Evolutionary conservation across 1,140 invertebrate species (phyloP).

Genomic region (Brachionus angularis): DNA sequence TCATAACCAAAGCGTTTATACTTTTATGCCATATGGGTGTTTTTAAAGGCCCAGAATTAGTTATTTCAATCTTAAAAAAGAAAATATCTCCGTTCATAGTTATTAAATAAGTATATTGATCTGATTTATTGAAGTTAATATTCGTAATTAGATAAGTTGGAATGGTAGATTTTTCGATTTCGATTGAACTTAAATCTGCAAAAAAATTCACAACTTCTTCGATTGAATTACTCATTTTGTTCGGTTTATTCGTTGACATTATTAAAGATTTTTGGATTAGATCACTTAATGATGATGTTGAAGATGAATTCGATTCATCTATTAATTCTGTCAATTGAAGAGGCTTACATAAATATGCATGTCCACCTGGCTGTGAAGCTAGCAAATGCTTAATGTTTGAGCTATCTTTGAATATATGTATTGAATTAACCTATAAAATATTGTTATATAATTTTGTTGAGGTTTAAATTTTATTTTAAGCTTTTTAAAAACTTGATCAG

Average conservation of each 20-base stretch:
- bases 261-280: conserved; percentile 24
- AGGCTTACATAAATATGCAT: conserved; percentile 2
- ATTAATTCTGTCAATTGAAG: neutral
- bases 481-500: neutral
- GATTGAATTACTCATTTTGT: neutral
- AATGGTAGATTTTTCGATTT: conserved; percentile 21
- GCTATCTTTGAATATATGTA: conserved; percentile 8
- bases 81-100: conserved; percentile 34
- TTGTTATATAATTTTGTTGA: neutral
- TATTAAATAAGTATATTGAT: conserved; percentile 13
- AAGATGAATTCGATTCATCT: conserved; percentile 23
- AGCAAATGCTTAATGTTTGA: conserved; percentile 8
- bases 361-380: conserved; percentile 11
- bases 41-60: neutral
- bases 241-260: neutral
- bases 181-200: neutral
- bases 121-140: conserved; percentile 14
- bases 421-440: conserved; percentile 12
- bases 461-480: neutral
- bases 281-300: conserved; percentile 14
- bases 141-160: conserved; percentile 21
- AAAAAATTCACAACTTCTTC: conserved; percentile 10
- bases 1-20: conserved; percentile 21
- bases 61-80: too few relatives aligned
- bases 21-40: conserved; percentile 11